Percentiles rank a stretch among this genome's conserved stretches.
Conservation (phyloP, 2,888 invertebrate genomes). For the Diploptera punctata region DNA sequence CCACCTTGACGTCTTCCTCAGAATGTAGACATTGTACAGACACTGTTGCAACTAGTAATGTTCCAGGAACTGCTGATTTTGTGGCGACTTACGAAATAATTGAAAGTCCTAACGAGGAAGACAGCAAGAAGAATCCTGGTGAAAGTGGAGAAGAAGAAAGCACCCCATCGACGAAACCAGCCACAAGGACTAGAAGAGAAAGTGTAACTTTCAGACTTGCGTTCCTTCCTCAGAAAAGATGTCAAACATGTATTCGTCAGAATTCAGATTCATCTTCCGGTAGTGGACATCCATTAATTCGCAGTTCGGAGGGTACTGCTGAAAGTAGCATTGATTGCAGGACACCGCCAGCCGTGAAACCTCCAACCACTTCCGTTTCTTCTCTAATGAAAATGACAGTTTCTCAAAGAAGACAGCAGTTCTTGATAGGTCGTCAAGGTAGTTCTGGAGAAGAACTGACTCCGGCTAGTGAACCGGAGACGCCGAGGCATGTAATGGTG, state of each 20-base stretch:
- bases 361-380: slow-evolving; percentile 9
- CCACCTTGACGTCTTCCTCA: slow-evolving; percentile 36
- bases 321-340: not conserved
- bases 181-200: slow-evolving; percentile 41
- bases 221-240: slow-evolving; percentile 46
- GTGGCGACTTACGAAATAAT: slow-evolving; percentile 48
- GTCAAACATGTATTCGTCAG: slow-evolving; percentile 48
- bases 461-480: slow-evolving; percentile 35
- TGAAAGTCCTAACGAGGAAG: slow-evolving; percentile 37
- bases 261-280: slow-evolving; percentile 49
- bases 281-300: slow-evolving; percentile 47
- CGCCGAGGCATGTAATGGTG: slow-evolving; percentile 24
- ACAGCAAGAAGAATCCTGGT: not conserved
- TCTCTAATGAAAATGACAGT: slow-evolving; percentile 9
- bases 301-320: slow-evolving; percentile 16
- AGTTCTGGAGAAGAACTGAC: slow-evolving; percentile 38
- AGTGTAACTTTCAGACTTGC: slow-evolving; percentile 48
- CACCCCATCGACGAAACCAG: not conserved
- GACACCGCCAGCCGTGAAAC: slow-evolving; percentile 32
- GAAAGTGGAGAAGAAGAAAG: not conserved
- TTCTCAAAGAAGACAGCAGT: slow-evolving; percentile 21
- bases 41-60: slow-evolving; percentile 39
- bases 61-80: slow-evolving; percentile 46
- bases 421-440: slow-evolving; percentile 31
- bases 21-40: slow-evolving; percentile 47